Evolutionary conservation across 2,113 vertebrate genomes (phyloP).

Genomic region (Nematolebias whitei): DNA sequence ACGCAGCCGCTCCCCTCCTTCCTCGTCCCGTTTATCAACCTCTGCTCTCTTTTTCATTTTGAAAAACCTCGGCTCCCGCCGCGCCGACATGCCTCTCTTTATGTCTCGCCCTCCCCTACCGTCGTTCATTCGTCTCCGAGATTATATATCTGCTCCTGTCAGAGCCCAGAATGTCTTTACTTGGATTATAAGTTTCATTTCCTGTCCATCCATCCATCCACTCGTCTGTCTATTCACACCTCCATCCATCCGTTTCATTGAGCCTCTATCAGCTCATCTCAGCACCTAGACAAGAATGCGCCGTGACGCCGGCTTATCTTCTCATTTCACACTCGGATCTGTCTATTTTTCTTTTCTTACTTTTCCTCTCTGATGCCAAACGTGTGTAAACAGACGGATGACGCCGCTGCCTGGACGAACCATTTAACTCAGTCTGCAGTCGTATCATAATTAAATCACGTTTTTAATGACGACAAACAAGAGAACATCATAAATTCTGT

Average conservation of each 20-base stretch:
- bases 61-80: slow-evolving; percentile 34
- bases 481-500: no score
- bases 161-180: slow-evolving; percentile 56
- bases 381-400: neutral
- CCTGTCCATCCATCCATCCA: slow-evolving; percentile 48
- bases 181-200: slow-evolving; percentile 56
- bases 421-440: neutral
- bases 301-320: slow-evolving; percentile 19
- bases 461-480: neutral
- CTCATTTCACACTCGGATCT: slow-evolving; percentile 32
- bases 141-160: slow-evolving; percentile 62
- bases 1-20: no score
- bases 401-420: no score
- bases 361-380: neutral
- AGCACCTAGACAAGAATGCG: slow-evolving; percentile 2
- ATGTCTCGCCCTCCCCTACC: slow-evolving; percentile 35
- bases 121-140: slow-evolving; percentile 46
- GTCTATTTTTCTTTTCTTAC: slow-evolving; percentile 7
- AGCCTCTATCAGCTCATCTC: slow-evolving; percentile 36
- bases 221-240: slow-evolving; percentile 17
- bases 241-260: slow-evolving; percentile 24
- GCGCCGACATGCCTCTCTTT: slow-evolving; percentile 38
- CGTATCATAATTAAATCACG: neutral
- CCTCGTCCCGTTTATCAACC: neutral
- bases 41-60: slow-evolving; percentile 44